Percentiles rank a stretch among this genome's conserved stretches.
Conservation (phyloP, 2,113 vertebrate species). For the Brachyistius frenatus region DNA sequence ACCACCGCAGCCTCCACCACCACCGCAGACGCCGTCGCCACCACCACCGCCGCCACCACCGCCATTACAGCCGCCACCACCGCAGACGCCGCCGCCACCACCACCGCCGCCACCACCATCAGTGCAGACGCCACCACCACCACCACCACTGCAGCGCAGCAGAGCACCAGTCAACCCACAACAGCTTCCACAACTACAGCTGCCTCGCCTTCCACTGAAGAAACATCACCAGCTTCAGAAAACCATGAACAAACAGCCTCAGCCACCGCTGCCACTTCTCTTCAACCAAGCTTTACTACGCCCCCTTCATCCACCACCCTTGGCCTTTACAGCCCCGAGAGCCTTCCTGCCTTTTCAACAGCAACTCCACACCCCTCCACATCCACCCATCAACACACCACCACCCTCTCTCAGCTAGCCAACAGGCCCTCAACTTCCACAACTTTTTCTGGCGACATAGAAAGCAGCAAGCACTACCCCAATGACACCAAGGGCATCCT, state of each 20-base stretch:
- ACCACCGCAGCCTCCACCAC: no score
- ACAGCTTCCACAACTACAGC: neutral
- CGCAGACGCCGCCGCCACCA: no score
- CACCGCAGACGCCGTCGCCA: no score
- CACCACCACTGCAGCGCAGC: neutral
- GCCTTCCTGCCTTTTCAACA: neutral
- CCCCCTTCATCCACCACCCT: conserved; percentile 14
- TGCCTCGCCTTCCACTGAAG: conserved; percentile 12
- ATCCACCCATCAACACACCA: conserved; percentile 5
- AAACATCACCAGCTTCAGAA: neutral
- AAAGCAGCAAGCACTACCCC: conserved; percentile 83
- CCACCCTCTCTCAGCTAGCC: neutral
- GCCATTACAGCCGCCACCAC: no score
- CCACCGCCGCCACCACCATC: no score
- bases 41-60: no score
- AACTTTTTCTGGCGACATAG: conserved; percentile 56
- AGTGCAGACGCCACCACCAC: no score
- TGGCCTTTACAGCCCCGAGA: neutral
- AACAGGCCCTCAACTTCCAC: conserved; percentile 41
- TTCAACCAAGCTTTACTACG: conserved; percentile 9
- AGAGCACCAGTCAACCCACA: conserved; percentile 15
- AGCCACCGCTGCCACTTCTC: conserved; percentile 7
- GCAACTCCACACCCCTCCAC: conserved; percentile 4
- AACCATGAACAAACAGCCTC: conserved; percentile 8
- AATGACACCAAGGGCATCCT: conserved; percentile 87